These are phyloP conservation scores for Eufriesea mexicana DNA, from an alignment of 1,140 invertebrate species.

Conservation along the genomic window DNA sequence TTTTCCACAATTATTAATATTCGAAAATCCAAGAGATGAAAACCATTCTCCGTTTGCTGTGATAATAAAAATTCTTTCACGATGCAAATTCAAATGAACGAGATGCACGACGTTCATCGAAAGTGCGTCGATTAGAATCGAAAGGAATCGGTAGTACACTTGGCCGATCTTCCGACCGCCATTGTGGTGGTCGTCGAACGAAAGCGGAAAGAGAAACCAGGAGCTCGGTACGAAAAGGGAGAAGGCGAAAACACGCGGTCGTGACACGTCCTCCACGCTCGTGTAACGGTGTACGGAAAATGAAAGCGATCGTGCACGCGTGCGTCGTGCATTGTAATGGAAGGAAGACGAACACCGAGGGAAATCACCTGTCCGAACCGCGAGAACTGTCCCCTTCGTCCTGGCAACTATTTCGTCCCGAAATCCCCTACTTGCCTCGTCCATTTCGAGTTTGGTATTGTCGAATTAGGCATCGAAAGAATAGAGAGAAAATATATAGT, in stretches of 20 bases:
- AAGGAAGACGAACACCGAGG: not conserved
- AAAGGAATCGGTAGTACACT: not conserved
- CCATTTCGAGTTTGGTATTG: no score
- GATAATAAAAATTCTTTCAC: no score
- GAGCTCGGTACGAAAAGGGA: conserved; percentile 6
- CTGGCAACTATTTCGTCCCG: not conserved
- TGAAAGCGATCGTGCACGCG: conserved; percentile 37
- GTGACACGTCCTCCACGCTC: conserved; percentile 27
- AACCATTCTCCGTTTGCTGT: no score
- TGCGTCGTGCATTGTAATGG: conserved; percentile 28
- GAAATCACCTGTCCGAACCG: not conserved
- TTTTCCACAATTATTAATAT: no score
- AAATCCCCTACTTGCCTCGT: no score
- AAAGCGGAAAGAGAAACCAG: conserved; percentile 42
- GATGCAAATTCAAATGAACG: no score
- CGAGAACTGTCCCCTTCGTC: not conserved
- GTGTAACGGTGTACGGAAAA: conserved; percentile 28
- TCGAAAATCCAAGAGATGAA: no score
- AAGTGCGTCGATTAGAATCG: no score
- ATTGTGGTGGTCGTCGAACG: not conserved
- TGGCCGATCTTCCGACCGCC: not conserved
- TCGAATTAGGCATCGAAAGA: no score
- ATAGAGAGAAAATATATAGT: no score
- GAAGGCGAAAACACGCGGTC: conserved; percentile 30
- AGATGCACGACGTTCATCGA: no score